Base-by-base conservation (phyloP, 1,140 invertebrate genomes). In the Trichonephila clavipes region DNA sequence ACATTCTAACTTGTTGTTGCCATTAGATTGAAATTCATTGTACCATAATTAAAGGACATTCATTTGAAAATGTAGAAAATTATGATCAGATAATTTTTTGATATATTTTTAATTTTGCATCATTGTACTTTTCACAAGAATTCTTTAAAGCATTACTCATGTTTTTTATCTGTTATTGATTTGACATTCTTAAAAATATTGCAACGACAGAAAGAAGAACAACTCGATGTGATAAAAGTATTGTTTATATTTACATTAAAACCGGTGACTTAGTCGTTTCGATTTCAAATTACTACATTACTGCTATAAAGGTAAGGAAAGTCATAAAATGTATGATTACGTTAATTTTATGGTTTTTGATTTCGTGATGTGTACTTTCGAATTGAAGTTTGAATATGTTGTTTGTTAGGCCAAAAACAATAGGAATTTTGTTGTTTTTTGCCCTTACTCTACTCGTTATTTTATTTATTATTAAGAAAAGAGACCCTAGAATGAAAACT, bases 191-290 rank as follows among this genome's bases (percentile, higher is more conserved):
- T 0, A 28, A 24, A 77, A 16, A 24, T 28, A 28, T 77, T 77
- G 28, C 28, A 24, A 34, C 14, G 16, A 12, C 14, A 77, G 72
- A 34, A 77, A 28, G 72, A 77, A 77, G 34, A 77, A 40, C 72
- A 77, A 7, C 72, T 77, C 34, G 4, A 51, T 18, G 18, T 77
- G 24, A 40, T 6, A 77, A 16, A 40, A 77, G 6, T 18, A 34
- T 77, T 77, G 72, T 77, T 77, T 77, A 77, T 77, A 77, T 77
- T 77, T 77, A 77, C 72, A 77, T 40, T 77, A 34, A 16, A 77
- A 77, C 69, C 28, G 24, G 28, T 77, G 72, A 77, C 6, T 40
- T 19, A 7, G 2, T 6, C 3, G 72, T 34, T 40, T 40, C 34
- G 34, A 40, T 40, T 40, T 40, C 34, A 40, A 40, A 40, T 40